These are phyloP conservation scores for Pluvianellus socialis DNA, from an alignment of 2,113 vertebrate genomes.

Conservation along the genomic window DNA sequence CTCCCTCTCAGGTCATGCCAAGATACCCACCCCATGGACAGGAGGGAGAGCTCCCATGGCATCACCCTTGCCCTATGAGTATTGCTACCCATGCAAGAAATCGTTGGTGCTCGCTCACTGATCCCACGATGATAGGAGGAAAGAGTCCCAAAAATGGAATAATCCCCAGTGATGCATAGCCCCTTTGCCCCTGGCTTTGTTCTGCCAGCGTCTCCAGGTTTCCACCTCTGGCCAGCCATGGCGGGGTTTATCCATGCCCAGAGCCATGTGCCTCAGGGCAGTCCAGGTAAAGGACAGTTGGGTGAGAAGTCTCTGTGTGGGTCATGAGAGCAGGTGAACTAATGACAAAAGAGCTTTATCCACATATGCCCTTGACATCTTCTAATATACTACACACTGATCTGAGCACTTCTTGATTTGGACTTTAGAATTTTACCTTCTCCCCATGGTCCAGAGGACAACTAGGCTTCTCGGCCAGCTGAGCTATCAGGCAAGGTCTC, in stretches of 20 bases:
- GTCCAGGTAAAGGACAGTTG: not conserved
- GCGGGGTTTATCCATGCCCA: not conserved
- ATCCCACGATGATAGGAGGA: not conserved
- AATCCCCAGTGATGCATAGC: not conserved
- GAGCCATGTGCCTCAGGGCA: not conserved
- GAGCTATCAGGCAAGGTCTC: not conserved
- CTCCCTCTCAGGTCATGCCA: not conserved
- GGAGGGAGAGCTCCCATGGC: not conserved
- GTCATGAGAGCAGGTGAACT: not conserved
- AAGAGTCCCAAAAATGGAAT: not conserved
- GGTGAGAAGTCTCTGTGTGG: not conserved
- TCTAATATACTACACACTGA: not conserved
- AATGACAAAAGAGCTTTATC: not conserved
- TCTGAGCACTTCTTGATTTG: not conserved
- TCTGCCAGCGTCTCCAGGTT: not conserved
- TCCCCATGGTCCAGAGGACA: not conserved
- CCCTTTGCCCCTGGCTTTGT: not conserved
- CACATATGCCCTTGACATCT: not conserved
- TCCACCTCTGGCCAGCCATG: not conserved
- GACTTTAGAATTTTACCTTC: not conserved
- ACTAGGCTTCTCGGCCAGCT: not conserved
- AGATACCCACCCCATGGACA: not conserved
- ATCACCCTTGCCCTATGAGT: accelerated
- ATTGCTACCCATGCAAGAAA: not conserved
- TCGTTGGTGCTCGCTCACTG: not conserved